Evolutionary conservation across 2,113 vertebrate species (phyloP), one percentile per base, ranked within the genome.

Genomic region (Xiphias gladius): DNA sequence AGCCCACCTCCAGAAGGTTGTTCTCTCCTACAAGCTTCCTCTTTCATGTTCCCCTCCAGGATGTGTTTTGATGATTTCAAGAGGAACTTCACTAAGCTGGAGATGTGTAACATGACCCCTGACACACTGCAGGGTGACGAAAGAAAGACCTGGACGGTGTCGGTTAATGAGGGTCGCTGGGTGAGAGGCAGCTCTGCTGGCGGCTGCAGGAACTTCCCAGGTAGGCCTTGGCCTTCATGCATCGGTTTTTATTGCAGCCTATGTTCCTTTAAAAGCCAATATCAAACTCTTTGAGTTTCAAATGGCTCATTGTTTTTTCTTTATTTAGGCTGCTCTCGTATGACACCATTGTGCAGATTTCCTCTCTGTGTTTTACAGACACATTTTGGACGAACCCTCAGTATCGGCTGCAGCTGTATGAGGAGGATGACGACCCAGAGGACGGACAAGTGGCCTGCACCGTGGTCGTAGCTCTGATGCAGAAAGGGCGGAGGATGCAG

Each of bases 341-440:
- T 65, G 13, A 58, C 12, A 4, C 16, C n/a, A 7, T 4, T 20
- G 54, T 16, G 24, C 8, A 43, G 17, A 67, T 41, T 17, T 12
- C 17, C n/a, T 14, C 20, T 37, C 22, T 72, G 26, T 57, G 6
- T 76, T 57, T 70, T 62, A 41, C 93, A 99, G 98, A 98, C 28
- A 99, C 98, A 0, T 99, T 97, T 95, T 99, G 98, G 98, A 99
- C 98, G 48, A 99, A 99, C 91, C 98, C 98, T 5, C 98, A 99
- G 94, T 99, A 98, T 84, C 97, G 96, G 10, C 91, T 99, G 89
- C 95, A 95, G 84, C 96, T 99, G 41, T 93, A 96, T n/a, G 97
- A 99, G 84, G 96, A 97, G 86, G 98, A 99, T 0, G 96, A 98
- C 20, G 97, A 99, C 81, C 96, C 96, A 0, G 97, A 98, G 8